Percentiles rank a stretch among this genome's conserved stretches.
Conservation (phyloP, 2,113 vertebrate genomes). For the Cavia aperea region DNA sequence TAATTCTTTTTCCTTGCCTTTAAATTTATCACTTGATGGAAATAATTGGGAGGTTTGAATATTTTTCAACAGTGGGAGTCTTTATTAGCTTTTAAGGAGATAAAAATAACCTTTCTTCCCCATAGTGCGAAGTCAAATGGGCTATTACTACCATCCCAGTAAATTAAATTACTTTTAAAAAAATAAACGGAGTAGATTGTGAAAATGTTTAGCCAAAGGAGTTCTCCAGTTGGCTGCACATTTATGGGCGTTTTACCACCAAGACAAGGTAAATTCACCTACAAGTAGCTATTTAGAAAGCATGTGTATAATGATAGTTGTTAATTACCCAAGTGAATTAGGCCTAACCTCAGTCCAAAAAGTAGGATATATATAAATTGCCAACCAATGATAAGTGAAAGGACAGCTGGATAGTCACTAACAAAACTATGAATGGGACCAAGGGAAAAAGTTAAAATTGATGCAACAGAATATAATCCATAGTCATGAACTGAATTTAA, state of each 20-base stretch:
- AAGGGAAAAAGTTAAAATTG: neutral
- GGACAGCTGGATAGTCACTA: neutral
- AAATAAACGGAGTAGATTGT: conserved; percentile 53
- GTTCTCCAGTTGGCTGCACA: conserved; percentile 62
- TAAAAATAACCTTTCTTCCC: conserved; percentile 60
- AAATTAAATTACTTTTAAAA: conserved; percentile 63
- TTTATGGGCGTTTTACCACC: conserved; percentile 44
- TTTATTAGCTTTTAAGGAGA: conserved; percentile 65
- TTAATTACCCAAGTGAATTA: conserved; percentile 57
- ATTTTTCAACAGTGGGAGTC: conserved; percentile 54
- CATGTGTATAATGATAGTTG: conserved; percentile 50
- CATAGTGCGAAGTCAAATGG: conserved; percentile 53
- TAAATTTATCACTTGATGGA: conserved; percentile 53
- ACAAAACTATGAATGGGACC: neutral
- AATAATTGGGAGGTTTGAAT: conserved; percentile 53
- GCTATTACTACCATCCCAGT: conserved; percentile 57
- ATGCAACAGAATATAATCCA: conserved; percentile 39
- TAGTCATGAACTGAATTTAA: neutral
- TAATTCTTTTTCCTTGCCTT: conserved; percentile 37
- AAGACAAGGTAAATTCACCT: conserved; percentile 61
- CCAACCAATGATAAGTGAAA: neutral
- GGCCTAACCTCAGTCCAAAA: conserved; percentile 37
- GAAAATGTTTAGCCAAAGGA: conserved; percentile 56
- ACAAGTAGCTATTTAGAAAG: conserved; percentile 63
- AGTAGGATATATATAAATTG: neutral